A percentile compares a stretch with the other conserved stretches of the same genome.
These are phyloP conservation scores for Parnassius glacialis DNA, from an alignment of 2,888 invertebrate genomes.

Conservation along the genomic window DNA sequence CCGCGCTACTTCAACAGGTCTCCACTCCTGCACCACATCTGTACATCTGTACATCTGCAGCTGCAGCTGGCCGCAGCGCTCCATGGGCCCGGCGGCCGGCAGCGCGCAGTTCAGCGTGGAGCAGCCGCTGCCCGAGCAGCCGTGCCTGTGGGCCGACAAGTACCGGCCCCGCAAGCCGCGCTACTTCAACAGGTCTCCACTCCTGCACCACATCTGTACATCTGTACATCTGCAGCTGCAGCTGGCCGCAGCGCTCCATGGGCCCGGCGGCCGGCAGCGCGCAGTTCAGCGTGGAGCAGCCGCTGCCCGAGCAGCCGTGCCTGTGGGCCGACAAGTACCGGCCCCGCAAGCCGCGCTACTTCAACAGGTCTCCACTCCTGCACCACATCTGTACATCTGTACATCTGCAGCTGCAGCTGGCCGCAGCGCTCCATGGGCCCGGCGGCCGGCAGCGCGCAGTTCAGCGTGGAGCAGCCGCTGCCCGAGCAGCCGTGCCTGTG, in stretches of 20 bases:
- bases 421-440: constrained; percentile 91
- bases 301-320: constrained; percentile 92
- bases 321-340: constrained; percentile 99
- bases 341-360: constrained; percentile 94
- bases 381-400: no score
- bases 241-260: no score
- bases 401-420: constrained; percentile 23
- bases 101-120: constrained; percentile 96
- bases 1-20: constrained; percentile 83
- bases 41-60: background rate
- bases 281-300: constrained; percentile 94
- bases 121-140: constrained; percentile 90
- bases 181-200: constrained; percentile 50
- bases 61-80: no score
- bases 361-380: no score
- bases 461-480: constrained; percentile 93
- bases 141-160: constrained; percentile 98
- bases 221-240: constrained; percentile 18
- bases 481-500: constrained; percentile 94
- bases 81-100: constrained; percentile 91
- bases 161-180: constrained; percentile 98
- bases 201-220: no score
- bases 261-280: constrained; percentile 93
- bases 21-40: no score
- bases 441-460: constrained; percentile 92